Percentiles rank a stretch among this genome's conserved stretches.
Evolutionary conservation across 1,140 invertebrate genomes (phyloP).

Genomic region (Apis cerana): DNA sequence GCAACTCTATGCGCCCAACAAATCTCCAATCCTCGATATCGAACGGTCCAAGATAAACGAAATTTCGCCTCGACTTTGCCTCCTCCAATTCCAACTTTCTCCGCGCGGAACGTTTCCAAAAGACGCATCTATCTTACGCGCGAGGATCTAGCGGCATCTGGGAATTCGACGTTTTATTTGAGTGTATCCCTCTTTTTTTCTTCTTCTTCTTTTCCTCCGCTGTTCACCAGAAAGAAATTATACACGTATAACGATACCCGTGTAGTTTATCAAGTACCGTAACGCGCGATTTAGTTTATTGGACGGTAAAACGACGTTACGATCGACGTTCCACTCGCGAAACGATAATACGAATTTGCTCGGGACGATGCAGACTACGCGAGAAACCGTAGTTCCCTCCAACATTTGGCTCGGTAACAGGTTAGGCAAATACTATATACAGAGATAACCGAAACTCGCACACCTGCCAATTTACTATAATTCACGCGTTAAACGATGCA

Average conservation of each 20-base stretch:
- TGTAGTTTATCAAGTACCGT: too few species aligned
- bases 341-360: slow-evolving; percentile 6
- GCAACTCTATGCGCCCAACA: too few species aligned
- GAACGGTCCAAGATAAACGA: too few species aligned
- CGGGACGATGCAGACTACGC: background rate
- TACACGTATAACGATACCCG: background rate
- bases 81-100: too few species aligned
- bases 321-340: background rate
- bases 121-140: too few species aligned
- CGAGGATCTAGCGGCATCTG: too few species aligned
- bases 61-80: too few species aligned
- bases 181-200: too few species aligned
- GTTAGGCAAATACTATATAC: slow-evolving; percentile 27
- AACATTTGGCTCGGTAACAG: background rate
- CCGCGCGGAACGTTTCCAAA: too few species aligned
- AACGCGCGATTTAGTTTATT: background rate
- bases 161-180: too few species aligned
- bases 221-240: background rate
- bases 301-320: background rate
- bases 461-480: slow-evolving; percentile 10
- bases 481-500: slow-evolving; percentile 18
- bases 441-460: slow-evolving; percentile 10
- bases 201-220: too few species aligned
- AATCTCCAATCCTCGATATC: too few species aligned
- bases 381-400: background rate